These are phyloP conservation scores for Geotrupes spiniger DNA, from an alignment of 2,888 invertebrate genomes.

Conservation along the genomic window DNA sequence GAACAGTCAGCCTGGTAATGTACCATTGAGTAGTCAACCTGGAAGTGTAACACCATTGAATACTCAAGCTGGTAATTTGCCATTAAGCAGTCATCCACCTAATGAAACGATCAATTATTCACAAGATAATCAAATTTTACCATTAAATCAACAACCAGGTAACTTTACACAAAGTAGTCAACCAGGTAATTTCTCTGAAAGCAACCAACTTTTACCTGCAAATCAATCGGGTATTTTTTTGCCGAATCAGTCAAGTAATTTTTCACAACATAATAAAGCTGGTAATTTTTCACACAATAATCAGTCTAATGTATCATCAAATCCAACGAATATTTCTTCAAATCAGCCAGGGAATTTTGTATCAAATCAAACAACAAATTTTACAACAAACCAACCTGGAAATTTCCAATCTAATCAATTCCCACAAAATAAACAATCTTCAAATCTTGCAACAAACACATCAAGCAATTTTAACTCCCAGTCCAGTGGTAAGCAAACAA, in stretches of 20 bases:
- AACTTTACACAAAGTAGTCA: background rate
- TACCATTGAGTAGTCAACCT: conserved; percentile 6
- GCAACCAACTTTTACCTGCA: background rate
- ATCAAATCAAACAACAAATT: conserved; percentile 37
- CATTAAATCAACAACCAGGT: no score
- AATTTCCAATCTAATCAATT: conserved; percentile 11
- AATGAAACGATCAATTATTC: conserved; percentile 1
- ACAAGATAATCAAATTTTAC: background rate
- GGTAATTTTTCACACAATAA: conserved; percentile 18
- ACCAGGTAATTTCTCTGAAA: conserved; percentile 8
- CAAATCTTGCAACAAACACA: conserved; percentile 2
- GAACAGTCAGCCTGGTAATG: conserved; percentile 6
- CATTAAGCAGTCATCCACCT: background rate
- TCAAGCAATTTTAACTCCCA: conserved; percentile 11
- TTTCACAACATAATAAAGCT: conserved; percentile 7
- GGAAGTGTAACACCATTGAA: background rate
- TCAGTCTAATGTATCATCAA: background rate
- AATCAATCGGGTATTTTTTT: conserved; percentile 21
- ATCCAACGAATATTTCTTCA: background rate
- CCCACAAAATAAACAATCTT: background rate
- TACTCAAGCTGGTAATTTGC: conserved; percentile 8
- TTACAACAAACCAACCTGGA: conserved; percentile 1
- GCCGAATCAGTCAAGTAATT: conserved; percentile 22
- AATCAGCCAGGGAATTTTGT: conserved; percentile 11
- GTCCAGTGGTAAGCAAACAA: conserved; percentile 2